Evolutionary conservation across 2,888 invertebrate species (phyloP).

Genomic region (Willowsia nigromaculata): DNA sequence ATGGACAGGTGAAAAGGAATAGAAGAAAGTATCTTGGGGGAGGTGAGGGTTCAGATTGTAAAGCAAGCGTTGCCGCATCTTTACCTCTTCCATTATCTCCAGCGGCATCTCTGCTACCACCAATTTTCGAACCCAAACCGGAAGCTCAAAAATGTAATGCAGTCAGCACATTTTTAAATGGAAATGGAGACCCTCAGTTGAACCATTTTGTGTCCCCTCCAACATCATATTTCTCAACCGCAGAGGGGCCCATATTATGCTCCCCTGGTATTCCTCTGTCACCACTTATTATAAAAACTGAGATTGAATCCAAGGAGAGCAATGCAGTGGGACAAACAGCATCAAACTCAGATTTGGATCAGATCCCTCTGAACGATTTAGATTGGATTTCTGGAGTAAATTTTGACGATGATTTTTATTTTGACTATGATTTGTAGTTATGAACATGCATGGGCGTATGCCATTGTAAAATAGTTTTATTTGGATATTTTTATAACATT

Average conservation of each 20-base stretch:
- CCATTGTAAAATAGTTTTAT: not conserved
- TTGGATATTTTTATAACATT: too few relatives aligned
- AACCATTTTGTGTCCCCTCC: not conserved
- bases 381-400: conserved; percentile 39
- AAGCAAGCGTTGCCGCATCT: not conserved
- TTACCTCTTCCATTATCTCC: not conserved
- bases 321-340: not conserved
- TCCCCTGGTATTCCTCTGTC: not conserved
- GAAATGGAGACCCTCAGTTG: not conserved
- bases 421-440: not conserved
- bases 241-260: not conserved
- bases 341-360: conserved; percentile 25
- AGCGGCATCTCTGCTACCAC: not conserved
- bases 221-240: not conserved
- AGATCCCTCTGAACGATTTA: conserved; percentile 23
- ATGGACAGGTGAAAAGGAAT: not conserved
- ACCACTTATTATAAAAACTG: not conserved
- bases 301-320: not conserved
- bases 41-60: not conserved
- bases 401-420: conserved; percentile 35
- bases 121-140: not conserved
- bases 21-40: conserved; percentile 34
- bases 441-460: not conserved
- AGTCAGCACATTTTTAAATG: not conserved
- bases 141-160: not conserved